Conservation (phyloP, 2,113 vertebrate species). For the Tonatia bakeri region DNA sequence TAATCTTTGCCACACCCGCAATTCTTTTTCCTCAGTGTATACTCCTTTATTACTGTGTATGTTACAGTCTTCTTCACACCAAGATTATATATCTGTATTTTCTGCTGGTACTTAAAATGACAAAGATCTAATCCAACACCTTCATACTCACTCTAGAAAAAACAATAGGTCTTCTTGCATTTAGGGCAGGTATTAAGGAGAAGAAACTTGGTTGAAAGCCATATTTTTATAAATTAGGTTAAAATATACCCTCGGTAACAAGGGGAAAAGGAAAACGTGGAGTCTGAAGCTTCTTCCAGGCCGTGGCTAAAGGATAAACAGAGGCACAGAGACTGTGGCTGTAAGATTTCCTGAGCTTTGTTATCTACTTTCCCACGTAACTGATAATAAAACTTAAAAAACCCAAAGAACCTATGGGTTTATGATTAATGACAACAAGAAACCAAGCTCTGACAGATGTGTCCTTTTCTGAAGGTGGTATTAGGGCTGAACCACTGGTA, state of each 20-base stretch:
- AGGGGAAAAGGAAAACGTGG: not conserved
- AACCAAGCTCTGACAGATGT: not conserved
- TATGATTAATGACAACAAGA: not conserved
- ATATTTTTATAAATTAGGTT: not conserved
- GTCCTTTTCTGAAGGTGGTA: not conserved
- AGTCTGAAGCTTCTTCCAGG: not conserved
- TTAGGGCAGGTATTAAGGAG: not conserved
- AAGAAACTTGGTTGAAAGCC: not conserved
- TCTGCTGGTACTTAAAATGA: not conserved
- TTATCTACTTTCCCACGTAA: not conserved
- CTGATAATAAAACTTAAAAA: not conserved
- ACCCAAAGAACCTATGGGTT: not conserved
- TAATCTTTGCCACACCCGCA: not conserved
- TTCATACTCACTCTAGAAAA: not conserved
- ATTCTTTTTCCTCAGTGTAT: not conserved
- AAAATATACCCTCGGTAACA: not conserved
- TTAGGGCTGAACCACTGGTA: not conserved
- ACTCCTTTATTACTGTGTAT: not conserved
- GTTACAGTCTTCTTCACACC: not conserved
- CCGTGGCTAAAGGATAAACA: not conserved
- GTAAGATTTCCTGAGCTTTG: not conserved
- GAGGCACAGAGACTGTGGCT: not conserved
- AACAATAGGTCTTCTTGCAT: not conserved
- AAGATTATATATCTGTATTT: not conserved
- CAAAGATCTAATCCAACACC: not conserved